phyloP scores from a whole-genome alignment of 2,797 vertebrate species.

The Ptychobarbus kaznakovi region DNA sequence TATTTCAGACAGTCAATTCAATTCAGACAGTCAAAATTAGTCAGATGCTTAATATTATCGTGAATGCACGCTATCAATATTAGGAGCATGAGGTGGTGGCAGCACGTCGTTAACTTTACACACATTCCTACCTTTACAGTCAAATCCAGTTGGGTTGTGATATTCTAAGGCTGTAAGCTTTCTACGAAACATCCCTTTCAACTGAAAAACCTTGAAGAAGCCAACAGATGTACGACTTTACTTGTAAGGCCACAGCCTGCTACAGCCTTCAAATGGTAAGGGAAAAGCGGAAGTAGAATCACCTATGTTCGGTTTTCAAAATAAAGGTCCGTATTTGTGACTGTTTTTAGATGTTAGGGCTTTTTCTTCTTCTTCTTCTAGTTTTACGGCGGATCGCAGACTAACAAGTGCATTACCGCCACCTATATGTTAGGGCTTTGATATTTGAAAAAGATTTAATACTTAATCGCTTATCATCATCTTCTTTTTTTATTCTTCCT shows the following conservation, averaged over 20 bases:
- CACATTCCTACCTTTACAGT: conserved; percentile 84
- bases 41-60: background rate
- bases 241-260: background rate
- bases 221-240: background rate
- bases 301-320: background rate
- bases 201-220: background rate
- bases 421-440: background rate
- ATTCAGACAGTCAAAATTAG: background rate
- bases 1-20: background rate
- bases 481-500: background rate
- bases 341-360: background rate
- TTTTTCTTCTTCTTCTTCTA: too few species aligned
- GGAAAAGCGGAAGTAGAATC: background rate
- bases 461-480: background rate
- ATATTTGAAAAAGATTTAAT: background rate
- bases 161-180: conserved; percentile 94
- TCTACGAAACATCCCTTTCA: conserved; percentile 87
- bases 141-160: conserved; percentile 89
- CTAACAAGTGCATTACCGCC: too few species aligned
- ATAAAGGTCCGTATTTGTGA: conserved; percentile 7
- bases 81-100: conserved; percentile 10
- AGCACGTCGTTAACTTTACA: background rate
- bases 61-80: background rate
- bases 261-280: background rate
- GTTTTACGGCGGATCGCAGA: too few species aligned